Evolutionary conservation across 2,888 invertebrate species (phyloP).

Genomic region (Erebia aethiops): DNA sequence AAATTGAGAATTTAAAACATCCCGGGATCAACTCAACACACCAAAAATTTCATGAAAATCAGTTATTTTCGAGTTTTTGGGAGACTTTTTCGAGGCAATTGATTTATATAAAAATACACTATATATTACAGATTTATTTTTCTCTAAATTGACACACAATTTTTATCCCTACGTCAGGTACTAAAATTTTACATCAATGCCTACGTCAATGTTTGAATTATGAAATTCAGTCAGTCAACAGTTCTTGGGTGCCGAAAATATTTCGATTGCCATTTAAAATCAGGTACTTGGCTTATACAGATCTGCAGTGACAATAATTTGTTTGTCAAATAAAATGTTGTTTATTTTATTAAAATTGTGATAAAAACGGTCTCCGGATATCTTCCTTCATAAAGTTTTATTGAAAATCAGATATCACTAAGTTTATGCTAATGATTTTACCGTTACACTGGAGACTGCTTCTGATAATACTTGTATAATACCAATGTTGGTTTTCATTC

Average conservation of each 20-base stretch:
- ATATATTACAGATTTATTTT: no score
- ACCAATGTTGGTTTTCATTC: no score
- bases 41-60: no score
- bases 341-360: constrained; percentile 30
- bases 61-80: no score
- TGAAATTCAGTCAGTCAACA: neutral
- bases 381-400: constrained; percentile 41
- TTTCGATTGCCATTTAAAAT: neutral
- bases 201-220: neutral
- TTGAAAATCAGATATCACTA: constrained; percentile 40
- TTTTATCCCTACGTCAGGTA: no score
- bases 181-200: no score
- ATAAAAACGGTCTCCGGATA: constrained; percentile 35
- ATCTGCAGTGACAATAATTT: constrained; percentile 25
- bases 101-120: no score
- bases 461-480: neutral
- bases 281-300: neutral
- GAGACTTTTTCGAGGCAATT: no score
- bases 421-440: constrained; percentile 35
- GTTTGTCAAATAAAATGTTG: constrained; percentile 27
- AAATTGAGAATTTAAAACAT: no score
- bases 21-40: no score
- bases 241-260: neutral
- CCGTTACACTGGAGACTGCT: constrained; percentile 24
- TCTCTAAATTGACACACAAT: no score